phyloP scores from a whole-genome alignment of 2,888 invertebrate genomes.

The Blastobasis adustella region DNA sequence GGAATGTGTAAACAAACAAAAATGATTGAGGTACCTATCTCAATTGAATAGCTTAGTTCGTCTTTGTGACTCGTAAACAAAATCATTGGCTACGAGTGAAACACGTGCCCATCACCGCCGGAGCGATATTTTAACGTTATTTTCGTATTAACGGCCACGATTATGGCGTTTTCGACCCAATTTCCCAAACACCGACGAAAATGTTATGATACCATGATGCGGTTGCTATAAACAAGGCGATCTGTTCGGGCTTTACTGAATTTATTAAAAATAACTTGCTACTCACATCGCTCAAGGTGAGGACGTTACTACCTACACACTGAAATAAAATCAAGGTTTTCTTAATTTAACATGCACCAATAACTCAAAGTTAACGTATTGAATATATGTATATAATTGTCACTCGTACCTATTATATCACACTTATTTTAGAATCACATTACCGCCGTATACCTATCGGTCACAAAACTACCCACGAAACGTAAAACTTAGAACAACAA shows the following conservation, averaged over 20 bases:
- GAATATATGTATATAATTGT: too few relatives aligned
- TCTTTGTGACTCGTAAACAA: too few relatives aligned
- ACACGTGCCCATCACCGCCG: too few relatives aligned
- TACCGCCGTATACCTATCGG: too few relatives aligned
- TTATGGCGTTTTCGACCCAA: not conserved
- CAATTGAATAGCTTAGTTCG: too few relatives aligned
- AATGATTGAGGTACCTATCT: too few relatives aligned
- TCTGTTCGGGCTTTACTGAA: conserved; percentile 34
- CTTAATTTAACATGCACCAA: not conserved
- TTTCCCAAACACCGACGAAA: not conserved
- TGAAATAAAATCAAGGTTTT: conserved; percentile 60
- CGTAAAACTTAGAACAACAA: too few relatives aligned
- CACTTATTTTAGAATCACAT: too few relatives aligned
- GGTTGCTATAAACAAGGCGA: conserved; percentile 26
- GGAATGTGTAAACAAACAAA: too few relatives aligned
- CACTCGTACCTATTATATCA: too few relatives aligned
- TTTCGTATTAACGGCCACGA: not conserved
- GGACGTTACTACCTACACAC: conserved; percentile 60
- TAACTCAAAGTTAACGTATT: not conserved
- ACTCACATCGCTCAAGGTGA: conserved; percentile 63
- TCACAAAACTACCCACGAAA: too few relatives aligned
- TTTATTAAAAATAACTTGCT: conserved; percentile 60
- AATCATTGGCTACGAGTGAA: too few relatives aligned
- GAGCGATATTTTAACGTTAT: not conserved
- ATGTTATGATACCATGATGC: not conserved